Evolutionary conservation across 2,888 invertebrate genomes (phyloP).

Genomic region (Nephrotoma flavescens): DNA sequence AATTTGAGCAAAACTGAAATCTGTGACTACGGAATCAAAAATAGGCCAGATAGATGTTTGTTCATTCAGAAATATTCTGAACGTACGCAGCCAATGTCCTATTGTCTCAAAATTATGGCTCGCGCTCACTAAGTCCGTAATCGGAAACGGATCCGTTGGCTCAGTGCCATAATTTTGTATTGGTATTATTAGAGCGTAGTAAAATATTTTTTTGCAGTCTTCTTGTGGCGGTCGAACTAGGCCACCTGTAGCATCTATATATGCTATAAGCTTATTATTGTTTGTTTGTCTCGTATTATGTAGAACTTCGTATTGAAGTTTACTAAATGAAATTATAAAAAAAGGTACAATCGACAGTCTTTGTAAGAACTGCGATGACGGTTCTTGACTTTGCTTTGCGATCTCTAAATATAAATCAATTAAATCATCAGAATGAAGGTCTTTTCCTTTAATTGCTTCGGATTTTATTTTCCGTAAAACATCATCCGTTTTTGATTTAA

Average conservation of each 20-base stretch:
- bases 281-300: neutral
- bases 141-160: neutral
- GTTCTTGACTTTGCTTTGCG: neutral
- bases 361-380: neutral
- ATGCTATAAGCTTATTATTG: no score
- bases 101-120: neutral
- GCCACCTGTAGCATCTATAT: no score
- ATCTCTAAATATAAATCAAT: neutral
- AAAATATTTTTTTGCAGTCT: neutral
- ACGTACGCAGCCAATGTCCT: no score
- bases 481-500: no score
- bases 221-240: no score
- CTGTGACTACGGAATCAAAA: no score
- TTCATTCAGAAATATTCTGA: no score
- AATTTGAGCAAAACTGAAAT: no score
- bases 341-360: neutral
- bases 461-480: no score
- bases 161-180: neutral
- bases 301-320: neutral
- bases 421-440: neutral
- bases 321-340: neutral
- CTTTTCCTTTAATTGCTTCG: neutral
- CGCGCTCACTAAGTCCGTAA: neutral
- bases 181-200: neutral
- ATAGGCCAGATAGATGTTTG: no score